Base-by-base conservation (phyloP, 2,797 vertebrate genomes). In the Sciurus vulgaris region DNA sequence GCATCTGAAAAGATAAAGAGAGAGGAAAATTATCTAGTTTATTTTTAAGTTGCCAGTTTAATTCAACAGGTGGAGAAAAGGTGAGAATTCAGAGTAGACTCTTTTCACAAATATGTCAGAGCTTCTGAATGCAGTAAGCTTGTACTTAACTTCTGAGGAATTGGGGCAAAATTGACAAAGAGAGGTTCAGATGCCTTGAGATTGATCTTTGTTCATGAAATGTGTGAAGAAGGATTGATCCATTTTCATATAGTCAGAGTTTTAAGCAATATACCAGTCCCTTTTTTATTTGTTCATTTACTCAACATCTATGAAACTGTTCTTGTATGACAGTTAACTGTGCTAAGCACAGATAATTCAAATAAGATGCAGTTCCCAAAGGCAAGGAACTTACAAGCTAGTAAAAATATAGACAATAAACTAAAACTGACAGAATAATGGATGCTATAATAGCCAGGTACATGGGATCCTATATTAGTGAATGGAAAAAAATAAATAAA, bases 281-380 rank as follows among this genome's bases (percentile, higher is more conserved):
- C 2, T 22, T 54, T 82, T 61, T 5, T 12, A 44, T 91, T 78
- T 92, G 24, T 91, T 78, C 35, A 91, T n/a, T n/a, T 83, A 83
- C 41, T 94, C 63, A 91, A 13, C 9, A 54, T 61, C 65, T 67
- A 54, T 91, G 86, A 76, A 94, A 67, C n/a, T 86, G 28, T 91
- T 74, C 49, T 47, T 69, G 0, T 76, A 38, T 83, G 30, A 83
- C 4, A 78, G 24, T 20, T 61, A 81, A 54, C 41, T 81, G 14
- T 54, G 6, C 13, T 33, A 61, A 76, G 61, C 41, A 94, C 5
- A 85, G 38, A 63, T 72, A 82, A 93, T 74, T 94, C 59, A 94
- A 44, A 82, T 61, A 94, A 74, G 65, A 78, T 74, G 3, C 5
- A 72, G 13, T 67, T 4, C 3, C 7, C 24, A 51, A 85, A 81